These are phyloP conservation scores for Andricus grossulariae DNA, from an alignment of 1,140 invertebrate species.

Conservation along the genomic window DNA sequence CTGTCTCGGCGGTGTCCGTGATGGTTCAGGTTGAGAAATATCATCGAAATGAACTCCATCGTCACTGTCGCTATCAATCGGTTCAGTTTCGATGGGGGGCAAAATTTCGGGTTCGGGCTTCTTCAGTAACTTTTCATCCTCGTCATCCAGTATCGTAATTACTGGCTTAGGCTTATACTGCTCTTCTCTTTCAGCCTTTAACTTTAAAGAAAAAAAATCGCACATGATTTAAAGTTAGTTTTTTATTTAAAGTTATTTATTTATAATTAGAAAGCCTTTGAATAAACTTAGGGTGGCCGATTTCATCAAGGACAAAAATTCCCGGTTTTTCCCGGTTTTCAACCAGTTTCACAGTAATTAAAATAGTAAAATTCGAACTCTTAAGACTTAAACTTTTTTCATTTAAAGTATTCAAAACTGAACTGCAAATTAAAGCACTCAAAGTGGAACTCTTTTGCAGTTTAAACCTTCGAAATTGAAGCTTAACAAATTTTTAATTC, in stretches of 20 bases:
- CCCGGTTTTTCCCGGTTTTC: too few species aligned
- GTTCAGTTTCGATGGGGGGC: constrained; percentile 81
- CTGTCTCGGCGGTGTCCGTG: constrained; percentile 69
- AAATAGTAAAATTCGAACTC: too few species aligned
- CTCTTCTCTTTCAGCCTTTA: constrained; percentile 86
- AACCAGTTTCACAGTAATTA: too few species aligned
- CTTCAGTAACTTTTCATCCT: constrained; percentile 72
- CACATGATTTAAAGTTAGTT: not conserved
- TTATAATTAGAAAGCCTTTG: not conserved
- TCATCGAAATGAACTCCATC: constrained; percentile 72
- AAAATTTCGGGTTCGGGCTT: constrained; percentile 74
- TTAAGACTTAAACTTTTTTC: too few species aligned
- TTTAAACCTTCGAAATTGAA: too few species aligned
- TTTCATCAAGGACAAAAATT: too few species aligned
- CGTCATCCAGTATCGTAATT: constrained; percentile 78
- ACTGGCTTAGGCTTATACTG: constrained; percentile 88
- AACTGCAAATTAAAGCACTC: too few species aligned
- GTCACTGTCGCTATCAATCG: constrained; percentile 80
- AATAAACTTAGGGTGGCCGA: not conserved
- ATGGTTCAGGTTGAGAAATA: constrained; percentile 63
- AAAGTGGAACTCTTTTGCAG: too few species aligned
- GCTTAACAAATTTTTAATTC: too few species aligned
- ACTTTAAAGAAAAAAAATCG: constrained; percentile 71
- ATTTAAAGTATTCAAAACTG: too few species aligned
- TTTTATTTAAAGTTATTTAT: not conserved